Evolutionary conservation across 2,888 invertebrate species (phyloP).

Genomic region (Tenodera sinensis): DNA sequence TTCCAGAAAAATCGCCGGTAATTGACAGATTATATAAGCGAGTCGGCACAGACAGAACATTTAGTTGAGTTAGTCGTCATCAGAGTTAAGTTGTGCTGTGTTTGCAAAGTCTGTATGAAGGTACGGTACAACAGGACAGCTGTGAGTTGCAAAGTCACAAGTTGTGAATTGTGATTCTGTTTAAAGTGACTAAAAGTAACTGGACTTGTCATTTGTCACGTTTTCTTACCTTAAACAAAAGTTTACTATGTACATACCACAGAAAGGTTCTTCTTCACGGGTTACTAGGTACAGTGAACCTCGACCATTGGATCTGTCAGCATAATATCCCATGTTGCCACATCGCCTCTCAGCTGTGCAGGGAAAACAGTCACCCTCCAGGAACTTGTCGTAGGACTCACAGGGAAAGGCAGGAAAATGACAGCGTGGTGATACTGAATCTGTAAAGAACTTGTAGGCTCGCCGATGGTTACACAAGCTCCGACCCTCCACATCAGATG

Average conservation of each 20-base stretch:
- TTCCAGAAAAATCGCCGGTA: too few species aligned
- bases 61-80: too few species aligned
- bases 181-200: too few species aligned
- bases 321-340: conserved; percentile 92
- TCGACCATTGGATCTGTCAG: conserved; percentile 68
- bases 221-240: background rate
- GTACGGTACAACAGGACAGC: too few species aligned
- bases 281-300: conserved; percentile 88
- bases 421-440: conserved; percentile 87
- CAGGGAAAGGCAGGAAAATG: conserved; percentile 91
- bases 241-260: conserved; percentile 52
- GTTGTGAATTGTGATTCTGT: too few species aligned
- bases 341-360: conserved; percentile 60
- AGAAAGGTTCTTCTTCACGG: conserved; percentile 87
- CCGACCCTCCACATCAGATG: conserved; percentile 78
- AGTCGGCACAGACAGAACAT: too few species aligned
- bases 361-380: conserved; percentile 73
- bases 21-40: too few species aligned
- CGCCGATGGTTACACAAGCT: conserved; percentile 90
- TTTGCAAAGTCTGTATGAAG: too few species aligned
- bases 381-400: conserved; percentile 75
- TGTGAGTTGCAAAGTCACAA: too few species aligned
- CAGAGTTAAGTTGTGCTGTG: too few species aligned
- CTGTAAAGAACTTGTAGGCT: conserved; percentile 92
- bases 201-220: too few species aligned